phyloP scores from a whole-genome alignment of 2,113 vertebrate genomes.

The Toxostoma redivivum region DNA sequence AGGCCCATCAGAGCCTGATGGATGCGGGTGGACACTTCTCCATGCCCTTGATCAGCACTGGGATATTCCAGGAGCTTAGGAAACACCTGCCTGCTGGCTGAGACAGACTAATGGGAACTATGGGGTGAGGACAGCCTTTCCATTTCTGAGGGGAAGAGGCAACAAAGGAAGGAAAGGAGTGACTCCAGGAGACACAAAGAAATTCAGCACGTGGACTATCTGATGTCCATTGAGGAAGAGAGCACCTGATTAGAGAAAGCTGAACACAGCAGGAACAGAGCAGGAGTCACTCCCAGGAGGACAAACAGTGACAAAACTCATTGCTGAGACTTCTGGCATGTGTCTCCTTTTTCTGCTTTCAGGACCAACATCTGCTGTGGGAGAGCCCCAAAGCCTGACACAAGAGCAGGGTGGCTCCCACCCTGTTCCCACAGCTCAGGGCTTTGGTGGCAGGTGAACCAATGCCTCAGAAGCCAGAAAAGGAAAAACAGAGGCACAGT shows the following conservation, averaged over 20 bases:
- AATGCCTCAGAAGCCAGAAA: background rate
- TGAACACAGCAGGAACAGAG: background rate
- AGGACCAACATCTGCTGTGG: background rate
- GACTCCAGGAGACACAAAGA: background rate
- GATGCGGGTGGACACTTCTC: background rate
- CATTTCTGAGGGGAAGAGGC: background rate
- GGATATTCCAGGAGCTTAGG: background rate
- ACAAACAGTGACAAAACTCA: background rate
- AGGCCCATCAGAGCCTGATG: background rate
- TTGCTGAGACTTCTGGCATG: background rate
- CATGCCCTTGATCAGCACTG: background rate
- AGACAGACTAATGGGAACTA: background rate
- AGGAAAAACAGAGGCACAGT: background rate
- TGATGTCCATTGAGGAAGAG: background rate
- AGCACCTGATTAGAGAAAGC: background rate
- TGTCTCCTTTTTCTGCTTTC: background rate
- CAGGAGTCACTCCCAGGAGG: background rate
- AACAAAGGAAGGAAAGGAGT: background rate
- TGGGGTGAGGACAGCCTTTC: background rate
- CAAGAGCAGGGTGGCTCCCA: background rate
- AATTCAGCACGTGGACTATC: background rate
- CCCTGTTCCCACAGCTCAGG: background rate
- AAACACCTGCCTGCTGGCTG: background rate
- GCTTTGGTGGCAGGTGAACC: background rate
- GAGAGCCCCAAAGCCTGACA: background rate